Evolutionary conservation across 1,140 invertebrate genomes (phyloP).

Genomic region (Xylocopa sonorina): DNA sequence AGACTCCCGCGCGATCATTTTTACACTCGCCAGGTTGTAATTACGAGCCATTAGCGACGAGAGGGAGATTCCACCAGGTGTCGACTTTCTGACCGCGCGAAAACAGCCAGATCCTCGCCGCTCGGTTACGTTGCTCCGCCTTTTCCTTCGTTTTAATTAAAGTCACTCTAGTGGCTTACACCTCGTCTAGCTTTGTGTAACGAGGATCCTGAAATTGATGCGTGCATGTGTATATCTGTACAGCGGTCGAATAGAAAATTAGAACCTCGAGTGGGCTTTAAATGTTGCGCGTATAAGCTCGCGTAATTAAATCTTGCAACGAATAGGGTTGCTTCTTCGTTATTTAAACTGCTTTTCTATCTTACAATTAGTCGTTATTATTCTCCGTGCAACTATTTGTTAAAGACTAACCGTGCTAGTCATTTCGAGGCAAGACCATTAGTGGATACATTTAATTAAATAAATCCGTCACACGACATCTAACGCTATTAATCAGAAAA

Average conservation of each 20-base stretch:
- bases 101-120: neutral
- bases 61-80: constrained; percentile 43
- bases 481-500: constrained; percentile 19
- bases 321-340: constrained; percentile 3
- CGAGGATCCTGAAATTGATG: constrained; percentile 45
- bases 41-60: constrained; percentile 58
- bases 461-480: constrained; percentile 6
- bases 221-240: constrained; percentile 16
- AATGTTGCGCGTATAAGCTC: neutral
- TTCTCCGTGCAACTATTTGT: too few relatives aligned
- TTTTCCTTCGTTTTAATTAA: constrained; percentile 60
- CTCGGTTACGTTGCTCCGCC: neutral
- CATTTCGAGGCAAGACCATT: neutral
- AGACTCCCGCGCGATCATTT: constrained; percentile 49
- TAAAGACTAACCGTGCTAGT: too few relatives aligned
- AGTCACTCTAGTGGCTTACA: constrained; percentile 4
- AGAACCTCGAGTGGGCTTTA: constrained; percentile 27
- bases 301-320: constrained; percentile 33
- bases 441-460: constrained; percentile 29
- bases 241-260: constrained; percentile 45
- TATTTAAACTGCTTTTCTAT: neutral
- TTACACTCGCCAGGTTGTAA: constrained; percentile 48
- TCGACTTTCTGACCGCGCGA: constrained; percentile 16
- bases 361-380: too few relatives aligned
- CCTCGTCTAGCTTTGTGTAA: constrained; percentile 28